Evolutionary conservation across 2,113 vertebrate genomes (phyloP), one percentile per base, ranked within the genome.

Genomic region (Cyrtonyx montezumae): DNA sequence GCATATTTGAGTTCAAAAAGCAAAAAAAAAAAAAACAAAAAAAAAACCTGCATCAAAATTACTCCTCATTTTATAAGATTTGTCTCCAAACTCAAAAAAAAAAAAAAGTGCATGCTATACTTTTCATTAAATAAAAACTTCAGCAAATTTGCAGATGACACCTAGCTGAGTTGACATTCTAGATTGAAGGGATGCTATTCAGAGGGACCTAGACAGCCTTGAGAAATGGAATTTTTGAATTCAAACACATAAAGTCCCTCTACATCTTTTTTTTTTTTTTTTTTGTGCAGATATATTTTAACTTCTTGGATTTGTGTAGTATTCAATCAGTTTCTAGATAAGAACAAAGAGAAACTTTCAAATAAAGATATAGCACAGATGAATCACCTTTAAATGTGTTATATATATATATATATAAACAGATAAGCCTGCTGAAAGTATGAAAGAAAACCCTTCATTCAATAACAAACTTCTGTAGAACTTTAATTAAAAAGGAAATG

Each of bases 101-200:
- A 23, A 0, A 17, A 51, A 62, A 23, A 0, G 14, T 8, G 0
- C 6, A 28, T 51, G 12, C 53, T 25, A 36, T 40, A 28, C 8
- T 62, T 46, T 22, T 37, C 3, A 4, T 71, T 32, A 67, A 13
- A 61, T 32, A 26, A 51, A 51, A 51, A 51, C 25, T 25, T 51
- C 25, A 51, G 49, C 25, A 51, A 51, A 13, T 13, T 51, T 51
- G 11, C 25, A 51, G 49, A 51, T 51, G 49, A 15, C 22, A 26
- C 49, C 25, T 26, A 28, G 49, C 13, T 28, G 25, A 51, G 25
- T 28, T 15, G 49, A 14, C 49, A 51, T 51, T 13, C 25, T 51
- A 51, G 25, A 51, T 13, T 13, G 49, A 51, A 51, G 49, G 49
- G 13, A 51, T 26, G 25, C 49, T 51, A 51, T 51, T 25, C 49